These are phyloP conservation scores for Colletes latitarsis DNA, from an alignment of 1,140 invertebrate species.

Conservation along the genomic window DNA sequence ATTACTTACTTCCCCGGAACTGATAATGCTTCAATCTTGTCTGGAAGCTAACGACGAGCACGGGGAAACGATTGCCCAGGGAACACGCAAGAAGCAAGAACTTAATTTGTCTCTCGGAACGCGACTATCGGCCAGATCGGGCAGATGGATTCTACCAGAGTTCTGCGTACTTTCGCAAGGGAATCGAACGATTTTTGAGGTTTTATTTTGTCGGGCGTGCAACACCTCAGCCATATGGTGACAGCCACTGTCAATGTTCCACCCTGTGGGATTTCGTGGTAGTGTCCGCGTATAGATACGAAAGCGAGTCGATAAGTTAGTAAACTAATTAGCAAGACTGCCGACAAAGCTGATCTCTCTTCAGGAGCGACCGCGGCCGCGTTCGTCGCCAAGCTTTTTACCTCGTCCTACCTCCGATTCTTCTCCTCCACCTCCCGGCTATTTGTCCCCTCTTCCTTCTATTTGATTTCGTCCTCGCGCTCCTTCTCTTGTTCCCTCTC, in stretches of 20 bases:
- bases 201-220: slow-evolving; percentile 62
- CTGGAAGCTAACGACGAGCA: not conserved
- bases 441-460: slow-evolving; percentile 63
- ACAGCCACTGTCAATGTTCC: slow-evolving; percentile 65
- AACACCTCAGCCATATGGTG: slow-evolving; percentile 70
- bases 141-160: slow-evolving; percentile 61
- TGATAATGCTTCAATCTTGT: slow-evolving; percentile 26
- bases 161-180: not conserved
- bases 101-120: slow-evolving; percentile 78
- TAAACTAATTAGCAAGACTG: slow-evolving; percentile 81
- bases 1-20: slow-evolving; percentile 1
- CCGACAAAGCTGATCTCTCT: slow-evolving; percentile 78
- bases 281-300: slow-evolving; percentile 68
- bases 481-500: slow-evolving; percentile 21
- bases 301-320: slow-evolving; percentile 79
- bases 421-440: slow-evolving; percentile 49
- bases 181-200: slow-evolving; percentile 53
- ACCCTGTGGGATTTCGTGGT: slow-evolving; percentile 29
- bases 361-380: slow-evolving; percentile 59
- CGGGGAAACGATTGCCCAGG: slow-evolving; percentile 20
- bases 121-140: slow-evolving; percentile 72
- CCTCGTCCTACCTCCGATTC: slow-evolving; percentile 61
- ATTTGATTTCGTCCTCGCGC: slow-evolving; percentile 74
- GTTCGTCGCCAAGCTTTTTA: slow-evolving; percentile 76
- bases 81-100: slow-evolving; percentile 69